These are phyloP conservation scores for Pangasianodon hypophthalmus DNA, from an alignment of 2,113 vertebrate genomes.

Conservation along the genomic window DNA sequence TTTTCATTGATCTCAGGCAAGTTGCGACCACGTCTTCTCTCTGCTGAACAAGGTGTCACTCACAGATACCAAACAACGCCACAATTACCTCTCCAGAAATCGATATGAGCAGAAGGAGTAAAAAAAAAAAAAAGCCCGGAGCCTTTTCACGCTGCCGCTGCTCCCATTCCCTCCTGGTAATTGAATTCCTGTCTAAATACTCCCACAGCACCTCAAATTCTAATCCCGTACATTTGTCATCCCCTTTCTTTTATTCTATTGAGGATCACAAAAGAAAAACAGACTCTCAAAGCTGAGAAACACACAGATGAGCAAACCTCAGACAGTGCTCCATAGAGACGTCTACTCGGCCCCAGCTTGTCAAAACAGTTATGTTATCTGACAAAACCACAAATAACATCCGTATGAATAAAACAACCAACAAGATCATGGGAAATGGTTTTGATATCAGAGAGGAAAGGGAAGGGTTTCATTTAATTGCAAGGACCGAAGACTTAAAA, in stretches of 20 bases:
- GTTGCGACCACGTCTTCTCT: slow-evolving; percentile 26
- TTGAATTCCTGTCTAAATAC: slow-evolving; percentile 54
- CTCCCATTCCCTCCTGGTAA: slow-evolving; percentile 41
- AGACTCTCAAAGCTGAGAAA: slow-evolving; percentile 3
- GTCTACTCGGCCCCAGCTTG: slow-evolving; percentile 1
- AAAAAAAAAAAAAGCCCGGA: slow-evolving; percentile 26
- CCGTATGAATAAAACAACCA: slow-evolving; percentile 18
- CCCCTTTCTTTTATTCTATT: slow-evolving; percentile 19
- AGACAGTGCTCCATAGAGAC: slow-evolving; percentile 21
- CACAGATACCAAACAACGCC: slow-evolving; percentile 42
- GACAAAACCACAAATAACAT: slow-evolving; percentile 19
- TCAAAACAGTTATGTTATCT: slow-evolving; percentile 34
- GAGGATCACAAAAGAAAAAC: slow-evolving; percentile 32
- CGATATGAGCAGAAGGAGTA: slow-evolving; percentile 29
- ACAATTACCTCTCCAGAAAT: slow-evolving; percentile 50
- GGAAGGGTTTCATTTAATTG: slow-evolving; percentile 5
- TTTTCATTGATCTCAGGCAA: slow-evolving; percentile 41
- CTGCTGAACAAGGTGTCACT: slow-evolving; percentile 46
- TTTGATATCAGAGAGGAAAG: slow-evolving; percentile 12
- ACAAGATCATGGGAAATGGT: background rate
- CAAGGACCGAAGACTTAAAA: background rate
- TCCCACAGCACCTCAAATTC: slow-evolving; percentile 43
- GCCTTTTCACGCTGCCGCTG: slow-evolving; percentile 38
- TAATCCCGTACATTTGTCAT: slow-evolving; percentile 44
- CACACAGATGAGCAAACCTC: slow-evolving; percentile 21